Percentiles rank a stretch among this genome's conserved stretches.
Evolutionary conservation across 1,140 invertebrate species (phyloP).

Genomic region (Agrypnia vestita): DNA sequence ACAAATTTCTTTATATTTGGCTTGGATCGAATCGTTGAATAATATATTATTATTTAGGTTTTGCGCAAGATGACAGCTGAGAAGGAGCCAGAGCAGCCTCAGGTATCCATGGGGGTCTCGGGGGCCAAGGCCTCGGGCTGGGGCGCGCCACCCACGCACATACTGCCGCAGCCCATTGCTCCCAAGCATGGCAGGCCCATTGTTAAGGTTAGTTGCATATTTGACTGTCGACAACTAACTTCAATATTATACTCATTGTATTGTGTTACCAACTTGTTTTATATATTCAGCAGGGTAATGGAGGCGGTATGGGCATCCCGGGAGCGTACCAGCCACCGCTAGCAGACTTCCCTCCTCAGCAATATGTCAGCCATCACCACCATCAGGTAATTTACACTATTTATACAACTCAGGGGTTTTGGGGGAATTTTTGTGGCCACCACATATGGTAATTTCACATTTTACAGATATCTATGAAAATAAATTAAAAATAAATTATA

Average conservation of each 20-base stretch:
- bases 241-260: background rate
- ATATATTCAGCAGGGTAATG: conserved; percentile 46
- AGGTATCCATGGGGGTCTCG: conserved; percentile 61
- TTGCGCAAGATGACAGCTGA: conserved; percentile 95
- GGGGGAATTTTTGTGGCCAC: too few relatives aligned
- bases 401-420: too few relatives aligned
- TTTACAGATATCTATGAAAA: too few relatives aligned
- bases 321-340: conserved; percentile 64
- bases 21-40: too few relatives aligned
- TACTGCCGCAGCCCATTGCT: conserved; percentile 51
- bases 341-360: conserved; percentile 65
- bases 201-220: conserved; percentile 67
- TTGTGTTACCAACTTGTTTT: background rate
- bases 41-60: too few relatives aligned
- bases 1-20: too few relatives aligned
- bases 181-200: conserved; percentile 70
- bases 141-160: conserved; percentile 66
- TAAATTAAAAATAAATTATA: too few relatives aligned
- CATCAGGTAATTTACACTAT: conserved; percentile 63
- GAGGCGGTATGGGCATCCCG: conserved; percentile 60
- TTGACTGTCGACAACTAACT: background rate
- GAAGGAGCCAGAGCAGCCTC: conserved; percentile 76
- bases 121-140: conserved; percentile 63
- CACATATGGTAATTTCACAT: too few relatives aligned
- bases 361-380: conserved; percentile 66